Percentiles rank a stretch among this genome's conserved stretches.
phyloP scores from a whole-genome alignment of 2,888 invertebrate species.

The Lymantria dispar region DNA sequence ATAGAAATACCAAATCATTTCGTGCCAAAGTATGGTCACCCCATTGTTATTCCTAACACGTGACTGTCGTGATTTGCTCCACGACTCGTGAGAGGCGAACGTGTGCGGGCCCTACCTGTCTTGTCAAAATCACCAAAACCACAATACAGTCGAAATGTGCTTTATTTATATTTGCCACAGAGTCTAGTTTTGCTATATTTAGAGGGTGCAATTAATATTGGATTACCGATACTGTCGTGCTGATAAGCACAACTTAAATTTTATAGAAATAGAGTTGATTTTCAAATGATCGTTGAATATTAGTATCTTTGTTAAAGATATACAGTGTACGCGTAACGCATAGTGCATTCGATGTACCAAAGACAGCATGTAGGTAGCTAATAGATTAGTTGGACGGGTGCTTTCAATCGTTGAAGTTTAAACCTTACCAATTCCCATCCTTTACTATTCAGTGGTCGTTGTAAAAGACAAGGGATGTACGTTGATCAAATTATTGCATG shows the following conservation, averaged over 20 bases:
- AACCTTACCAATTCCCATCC: no score
- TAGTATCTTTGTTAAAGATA: constrained; percentile 5
- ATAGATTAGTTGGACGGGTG: constrained; percentile 13
- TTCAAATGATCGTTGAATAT: neutral
- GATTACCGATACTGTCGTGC: neutral
- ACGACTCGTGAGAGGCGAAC: constrained; percentile 39
- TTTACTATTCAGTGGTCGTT: no score
- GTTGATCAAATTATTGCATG: no score
- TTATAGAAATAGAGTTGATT: neutral
- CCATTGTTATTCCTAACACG: constrained; percentile 41
- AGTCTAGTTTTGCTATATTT: neutral
- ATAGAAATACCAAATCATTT: constrained; percentile 31
- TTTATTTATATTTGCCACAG: neutral
- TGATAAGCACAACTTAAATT: neutral
- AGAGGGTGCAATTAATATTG: neutral
- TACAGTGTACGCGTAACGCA: constrained; percentile 20
- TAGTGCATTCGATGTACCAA: constrained; percentile 15
- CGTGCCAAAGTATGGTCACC: constrained; percentile 37
- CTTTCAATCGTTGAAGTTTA: constrained; percentile 4
- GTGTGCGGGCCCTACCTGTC: constrained; percentile 39
- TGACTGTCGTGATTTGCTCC: constrained; percentile 37
- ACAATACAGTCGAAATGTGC: neutral
- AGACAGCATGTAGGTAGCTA: constrained; percentile 11
- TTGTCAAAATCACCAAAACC: constrained; percentile 15
- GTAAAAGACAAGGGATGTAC: no score